Conservation (phyloP, 2,888 invertebrate genomes). For the Lumbricus terrestris region DNA sequence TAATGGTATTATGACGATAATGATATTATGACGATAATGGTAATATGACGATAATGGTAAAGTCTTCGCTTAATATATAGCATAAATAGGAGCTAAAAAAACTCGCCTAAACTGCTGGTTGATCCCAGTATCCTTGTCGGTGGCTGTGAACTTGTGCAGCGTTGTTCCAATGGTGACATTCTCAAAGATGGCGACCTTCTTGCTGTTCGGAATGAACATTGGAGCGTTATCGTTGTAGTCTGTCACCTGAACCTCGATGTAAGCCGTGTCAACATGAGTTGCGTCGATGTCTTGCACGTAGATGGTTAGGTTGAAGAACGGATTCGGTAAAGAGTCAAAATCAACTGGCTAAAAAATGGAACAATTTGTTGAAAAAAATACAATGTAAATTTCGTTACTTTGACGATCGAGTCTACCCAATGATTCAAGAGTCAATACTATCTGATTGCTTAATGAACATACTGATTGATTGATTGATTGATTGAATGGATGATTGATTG, state of each 20-base stretch:
- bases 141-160: slow-evolving; percentile 88
- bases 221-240: slow-evolving; percentile 99
- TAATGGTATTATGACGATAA: too few species aligned
- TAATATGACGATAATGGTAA: too few species aligned
- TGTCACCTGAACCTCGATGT: slow-evolving; percentile 94
- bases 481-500: too few species aligned
- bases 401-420: too few species aligned
- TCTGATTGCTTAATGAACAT: too few species aligned
- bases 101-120: slow-evolving; percentile 39
- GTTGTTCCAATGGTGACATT: slow-evolving; percentile 87
- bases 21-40: too few species aligned
- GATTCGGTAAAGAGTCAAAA: slow-evolving; percentile 47
- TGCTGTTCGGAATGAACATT: slow-evolving; percentile 79
- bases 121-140: slow-evolving; percentile 78
- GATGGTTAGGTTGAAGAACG: slow-evolving; percentile 54
- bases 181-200: slow-evolving; percentile 62
- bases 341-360: slow-evolving; percentile 49
- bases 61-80: too few species aligned
- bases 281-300: slow-evolving; percentile 50
- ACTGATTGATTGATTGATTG: too few species aligned
- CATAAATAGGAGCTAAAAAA: background rate
- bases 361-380: background rate
- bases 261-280: slow-evolving; percentile 73
- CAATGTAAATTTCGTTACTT: too few species aligned
- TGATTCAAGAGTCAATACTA: too few species aligned